A percentile compares a stretch with the other conserved stretches of the same genome.
Evolutionary conservation across 2,888 invertebrate genomes (phyloP).

Genomic region (Drosophila dives): DNA sequence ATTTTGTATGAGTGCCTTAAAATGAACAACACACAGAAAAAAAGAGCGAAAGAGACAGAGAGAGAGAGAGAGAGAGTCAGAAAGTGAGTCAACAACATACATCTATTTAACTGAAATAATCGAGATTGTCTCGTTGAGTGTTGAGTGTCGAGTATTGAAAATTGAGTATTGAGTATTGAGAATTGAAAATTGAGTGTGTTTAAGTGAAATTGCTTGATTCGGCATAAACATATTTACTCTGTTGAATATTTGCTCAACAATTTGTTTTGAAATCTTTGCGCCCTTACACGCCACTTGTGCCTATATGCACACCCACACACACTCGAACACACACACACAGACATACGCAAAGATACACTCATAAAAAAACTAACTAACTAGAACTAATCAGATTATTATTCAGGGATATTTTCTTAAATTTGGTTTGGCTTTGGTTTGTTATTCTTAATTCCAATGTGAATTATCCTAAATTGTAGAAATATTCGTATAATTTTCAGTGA

Average conservation of each 20-base stretch:
- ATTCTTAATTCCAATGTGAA: too few species aligned
- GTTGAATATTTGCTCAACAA: constrained; percentile 80
- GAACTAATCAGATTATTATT: not conserved
- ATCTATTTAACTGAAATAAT: constrained; percentile 61
- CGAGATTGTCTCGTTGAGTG: constrained; percentile 42
- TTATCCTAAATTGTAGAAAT: too few species aligned
- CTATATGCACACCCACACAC: not conserved
- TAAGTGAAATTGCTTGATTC: constrained; percentile 80
- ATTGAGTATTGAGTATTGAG: constrained; percentile 8
- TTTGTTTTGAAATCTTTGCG: constrained; percentile 72
- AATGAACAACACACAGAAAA: not conserved
- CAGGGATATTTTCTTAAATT: too few species aligned
- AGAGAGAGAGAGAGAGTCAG: constrained; percentile 34
- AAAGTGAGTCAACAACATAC: constrained; percentile 49
- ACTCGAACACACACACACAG: not conserved
- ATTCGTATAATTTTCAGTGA: not conserved
- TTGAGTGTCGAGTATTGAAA: constrained; percentile 50
- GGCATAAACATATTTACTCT: constrained; percentile 80
- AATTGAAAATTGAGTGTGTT: constrained; percentile 65
- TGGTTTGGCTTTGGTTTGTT: too few species aligned
- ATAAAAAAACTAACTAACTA: not conserved
- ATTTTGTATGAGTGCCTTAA: not conserved
- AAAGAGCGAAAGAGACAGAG: not conserved
- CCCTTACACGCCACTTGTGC: constrained; percentile 55
- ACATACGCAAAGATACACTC: not conserved